These are phyloP conservation scores for Aspidiotus rigidus DNA, from an alignment of 2,888 invertebrate species.

Conservation along the genomic window DNA sequence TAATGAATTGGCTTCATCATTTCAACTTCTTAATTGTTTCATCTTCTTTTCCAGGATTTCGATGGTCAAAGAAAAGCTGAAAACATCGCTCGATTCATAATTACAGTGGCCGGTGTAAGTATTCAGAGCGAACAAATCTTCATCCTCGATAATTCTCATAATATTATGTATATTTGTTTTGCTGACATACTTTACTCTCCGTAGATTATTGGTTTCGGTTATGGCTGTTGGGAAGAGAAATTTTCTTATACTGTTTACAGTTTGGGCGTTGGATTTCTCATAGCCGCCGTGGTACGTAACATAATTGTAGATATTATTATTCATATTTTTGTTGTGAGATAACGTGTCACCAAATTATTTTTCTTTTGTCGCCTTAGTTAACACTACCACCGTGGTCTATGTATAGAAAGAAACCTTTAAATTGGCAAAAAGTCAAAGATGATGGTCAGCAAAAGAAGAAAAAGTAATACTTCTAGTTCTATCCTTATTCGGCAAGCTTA, in stretches of 20 bases:
- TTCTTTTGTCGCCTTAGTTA: slow-evolving; percentile 47
- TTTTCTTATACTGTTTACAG: slow-evolving; percentile 93
- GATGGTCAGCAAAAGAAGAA: slow-evolving; percentile 35
- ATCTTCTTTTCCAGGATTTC: slow-evolving; percentile 58
- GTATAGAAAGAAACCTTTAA: slow-evolving; percentile 76
- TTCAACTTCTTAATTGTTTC: background rate
- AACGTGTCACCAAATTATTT: slow-evolving; percentile 18
- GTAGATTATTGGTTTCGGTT: slow-evolving; percentile 71
- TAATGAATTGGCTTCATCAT: background rate
- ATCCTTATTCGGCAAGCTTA: too few relatives aligned
- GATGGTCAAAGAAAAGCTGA: slow-evolving; percentile 86
- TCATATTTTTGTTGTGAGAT: slow-evolving; percentile 17
- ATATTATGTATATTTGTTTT: slow-evolving; percentile 10
- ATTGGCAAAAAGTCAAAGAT: slow-evolving; percentile 71
- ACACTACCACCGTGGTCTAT: slow-evolving; percentile 96
- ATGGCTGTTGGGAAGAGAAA: slow-evolving; percentile 90
- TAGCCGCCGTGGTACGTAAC: slow-evolving; percentile 66
- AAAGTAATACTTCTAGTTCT: slow-evolving; percentile 11
- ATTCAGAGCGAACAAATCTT: slow-evolving; percentile 4
- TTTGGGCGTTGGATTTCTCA: slow-evolving; percentile 77
- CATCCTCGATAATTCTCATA: slow-evolving; percentile 13
- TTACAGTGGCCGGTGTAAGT: slow-evolving; percentile 74
- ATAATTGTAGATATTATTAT: slow-evolving; percentile 41
- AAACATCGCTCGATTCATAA: slow-evolving; percentile 77
- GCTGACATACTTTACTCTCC: slow-evolving; percentile 34